A percentile compares a stretch with the other conserved stretches of the same genome.
phyloP scores from a whole-genome alignment of 2,113 vertebrate species.

The Labeo catla region DNA sequence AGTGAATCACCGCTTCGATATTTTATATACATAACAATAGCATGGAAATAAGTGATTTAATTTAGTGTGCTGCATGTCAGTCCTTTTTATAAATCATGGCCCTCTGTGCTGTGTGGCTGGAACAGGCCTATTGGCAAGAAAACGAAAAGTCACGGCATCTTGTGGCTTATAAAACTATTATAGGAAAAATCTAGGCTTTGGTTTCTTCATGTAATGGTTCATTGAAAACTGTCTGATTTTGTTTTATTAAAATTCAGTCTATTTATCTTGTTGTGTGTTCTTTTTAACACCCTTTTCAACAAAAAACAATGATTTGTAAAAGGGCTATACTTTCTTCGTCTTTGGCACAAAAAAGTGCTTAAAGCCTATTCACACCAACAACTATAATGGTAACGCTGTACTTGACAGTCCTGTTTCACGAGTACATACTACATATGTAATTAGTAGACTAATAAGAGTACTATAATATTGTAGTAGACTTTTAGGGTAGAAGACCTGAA shows the following conservation, averaged over 20 bases:
- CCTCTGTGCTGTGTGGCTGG: background rate
- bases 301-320: background rate
- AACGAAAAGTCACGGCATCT: background rate
- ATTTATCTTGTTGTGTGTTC: background rate
- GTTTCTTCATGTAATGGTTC: conserved; percentile 5
- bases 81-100: conserved; percentile 6
- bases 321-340: background rate
- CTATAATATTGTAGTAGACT: too few species aligned
- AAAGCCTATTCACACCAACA: background rate
- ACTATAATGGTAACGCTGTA: too few species aligned
- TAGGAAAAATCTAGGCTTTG: background rate
- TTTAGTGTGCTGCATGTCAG: conserved; percentile 17
- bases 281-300: background rate
- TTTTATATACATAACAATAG: conserved; percentile 1
- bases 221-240: conserved; percentile 17
- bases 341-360: background rate
- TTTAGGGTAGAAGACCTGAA: too few species aligned
- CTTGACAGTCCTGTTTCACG: too few species aligned
- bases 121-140: background rate
- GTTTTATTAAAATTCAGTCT: conserved; percentile 7
- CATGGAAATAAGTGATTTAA: conserved; percentile 5
- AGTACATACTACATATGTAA: too few species aligned
- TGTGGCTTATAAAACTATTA: background rate
- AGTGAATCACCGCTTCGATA: background rate
- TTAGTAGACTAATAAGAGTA: too few species aligned